Base-by-base conservation (phyloP, 1,140 invertebrate species). In the Zeugodacus cucurbitae region DNA sequence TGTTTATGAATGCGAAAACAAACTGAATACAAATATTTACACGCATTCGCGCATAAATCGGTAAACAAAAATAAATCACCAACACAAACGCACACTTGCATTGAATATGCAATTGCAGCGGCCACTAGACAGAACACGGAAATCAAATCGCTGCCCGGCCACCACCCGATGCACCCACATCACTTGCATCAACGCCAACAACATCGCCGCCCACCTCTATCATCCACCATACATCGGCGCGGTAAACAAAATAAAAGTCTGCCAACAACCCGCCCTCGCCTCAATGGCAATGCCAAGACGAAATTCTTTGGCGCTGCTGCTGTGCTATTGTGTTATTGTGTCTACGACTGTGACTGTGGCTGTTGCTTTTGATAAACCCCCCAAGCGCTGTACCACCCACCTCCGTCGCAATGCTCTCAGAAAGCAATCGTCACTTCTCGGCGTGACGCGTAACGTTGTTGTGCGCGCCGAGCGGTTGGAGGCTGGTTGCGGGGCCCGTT, bases 51-150 rank as follows among this genome's bases (percentile, higher is more conserved):
- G 48, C 41, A 22, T 82, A 48, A 48, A 26, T 14, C 26, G 26
- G n/a, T 82, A 82, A 82, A 82, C 41, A 48, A 82, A 82, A 82
- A 82, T 82, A 82, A 82, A 54, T 48, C 41, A 48, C 10, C n/a
- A 41, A 82, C 44, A 82, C 41, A 2, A 48, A 17, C 11, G n/a
- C n/a, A 41, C 11, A 32, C 41, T 10, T 48, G 74, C 41, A 32
- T 3, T 34, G 41, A 26, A 82, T 70, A 37, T 44, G 22, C 34
- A 74, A 32, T 17, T n/a, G 67, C 34, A 41, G 4, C 17, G 34
- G 67, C 10, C 17, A n/a, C 14, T 14, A 14, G 14, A 0, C 22
- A 48, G n/a, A 48, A 54, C 32, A 82, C 74, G 74, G 74, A 82
- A 82, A 82, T 82, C 74, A 41, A 82, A 41, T 41, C 20, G 32